phyloP scores from a whole-genome alignment of 2,797 vertebrate genomes.

The Chaunax sp. region DNA sequence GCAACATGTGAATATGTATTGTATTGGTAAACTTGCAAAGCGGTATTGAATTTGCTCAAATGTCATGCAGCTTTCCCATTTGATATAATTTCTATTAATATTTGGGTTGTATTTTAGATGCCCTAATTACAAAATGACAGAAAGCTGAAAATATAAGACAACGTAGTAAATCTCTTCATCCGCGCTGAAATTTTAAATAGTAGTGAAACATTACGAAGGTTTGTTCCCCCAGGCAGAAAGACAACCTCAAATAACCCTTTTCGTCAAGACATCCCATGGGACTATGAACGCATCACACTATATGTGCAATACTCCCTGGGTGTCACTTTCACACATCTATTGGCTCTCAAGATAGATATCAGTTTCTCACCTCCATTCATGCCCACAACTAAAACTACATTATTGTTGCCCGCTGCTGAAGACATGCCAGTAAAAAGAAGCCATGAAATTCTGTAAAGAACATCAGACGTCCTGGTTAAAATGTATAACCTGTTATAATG shows the following conservation, averaged over 20 bases:
- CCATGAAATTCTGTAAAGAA: background rate
- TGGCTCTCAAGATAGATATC: conserved; percentile 17
- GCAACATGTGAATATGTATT: too few relatives aligned
- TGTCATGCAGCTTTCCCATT: too few relatives aligned
- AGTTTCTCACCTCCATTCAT: conserved; percentile 34
- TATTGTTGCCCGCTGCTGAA: conserved; percentile 29
- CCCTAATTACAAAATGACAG: background rate
- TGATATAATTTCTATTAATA: too few relatives aligned
- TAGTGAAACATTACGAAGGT: conserved; percentile 38
- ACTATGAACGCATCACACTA: conserved; percentile 18
- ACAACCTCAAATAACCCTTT: conserved; percentile 19
- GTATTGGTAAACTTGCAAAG: too few relatives aligned
- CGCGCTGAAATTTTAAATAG: conserved; percentile 23
- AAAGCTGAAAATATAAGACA: background rate
- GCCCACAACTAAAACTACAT: background rate
- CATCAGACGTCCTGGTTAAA: background rate
- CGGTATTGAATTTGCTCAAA: too few relatives aligned
- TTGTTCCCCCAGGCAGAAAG: conserved; percentile 4
- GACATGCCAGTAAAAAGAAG: background rate
- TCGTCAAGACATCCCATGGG: conserved; percentile 27
- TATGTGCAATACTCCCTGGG: background rate
- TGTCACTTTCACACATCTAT: conserved; percentile 47
- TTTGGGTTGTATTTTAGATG: background rate
- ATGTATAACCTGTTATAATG: background rate
- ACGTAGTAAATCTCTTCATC: background rate